A percentile compares a stretch with the other conserved stretches of the same genome.
Conservation (phyloP, 2,113 vertebrate genomes). For the Charina bottae region DNA sequence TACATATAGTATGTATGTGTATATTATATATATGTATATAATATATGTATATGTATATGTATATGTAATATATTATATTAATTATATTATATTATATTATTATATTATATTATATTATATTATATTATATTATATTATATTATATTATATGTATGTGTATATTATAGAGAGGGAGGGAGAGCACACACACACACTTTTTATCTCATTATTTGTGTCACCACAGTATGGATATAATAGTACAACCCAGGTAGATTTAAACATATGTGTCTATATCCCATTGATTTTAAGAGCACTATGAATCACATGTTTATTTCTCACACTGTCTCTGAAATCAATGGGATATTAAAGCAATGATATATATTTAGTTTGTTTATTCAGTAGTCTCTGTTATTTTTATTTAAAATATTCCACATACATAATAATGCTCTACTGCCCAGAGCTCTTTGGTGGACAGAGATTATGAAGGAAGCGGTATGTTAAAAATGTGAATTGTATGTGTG, state of each 20-base stretch:
- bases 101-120: too few relatives aligned
- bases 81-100: too few relatives aligned
- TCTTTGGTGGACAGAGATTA: background rate
- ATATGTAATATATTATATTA: too few relatives aligned
- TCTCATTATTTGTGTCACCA: background rate
- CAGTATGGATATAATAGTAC: background rate
- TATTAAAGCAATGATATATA: background rate
- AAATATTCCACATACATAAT: background rate
- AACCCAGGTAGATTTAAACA: background rate
- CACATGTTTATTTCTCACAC: background rate
- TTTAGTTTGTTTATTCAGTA: conserved; percentile 7
- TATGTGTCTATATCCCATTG: background rate
- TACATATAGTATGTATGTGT: too few relatives aligned
- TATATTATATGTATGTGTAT: too few relatives aligned
- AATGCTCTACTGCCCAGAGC: background rate
- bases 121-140: too few relatives aligned
- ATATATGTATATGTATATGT: too few relatives aligned
- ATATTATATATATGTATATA: too few relatives aligned
- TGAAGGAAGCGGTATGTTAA: background rate
- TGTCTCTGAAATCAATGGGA: background rate
- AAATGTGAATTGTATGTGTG: too few relatives aligned
- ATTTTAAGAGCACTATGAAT: background rate
- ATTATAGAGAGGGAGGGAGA: too few relatives aligned
- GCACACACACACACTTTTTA: background rate
- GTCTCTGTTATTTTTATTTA: background rate